phyloP scores from a whole-genome alignment of 1,140 invertebrate genomes.

The Formica exsecta region DNA sequence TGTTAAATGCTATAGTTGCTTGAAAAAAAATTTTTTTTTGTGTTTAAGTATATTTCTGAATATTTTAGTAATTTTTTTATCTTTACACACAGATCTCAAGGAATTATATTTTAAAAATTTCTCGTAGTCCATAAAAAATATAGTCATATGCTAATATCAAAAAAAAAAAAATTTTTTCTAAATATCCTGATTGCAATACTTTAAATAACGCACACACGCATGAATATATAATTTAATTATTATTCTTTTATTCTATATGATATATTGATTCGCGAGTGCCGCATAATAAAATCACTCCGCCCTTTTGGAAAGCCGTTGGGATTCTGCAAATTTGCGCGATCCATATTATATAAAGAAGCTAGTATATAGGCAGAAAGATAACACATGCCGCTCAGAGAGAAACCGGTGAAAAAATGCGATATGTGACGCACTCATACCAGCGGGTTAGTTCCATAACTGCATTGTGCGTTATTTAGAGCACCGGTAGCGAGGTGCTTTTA shows the following conservation, averaged over 20 bases:
- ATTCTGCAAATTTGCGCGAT: slow-evolving; percentile 20
- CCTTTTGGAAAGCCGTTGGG: background rate
- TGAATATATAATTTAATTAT: background rate
- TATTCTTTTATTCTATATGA: background rate
- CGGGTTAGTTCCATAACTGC: slow-evolving; percentile 74
- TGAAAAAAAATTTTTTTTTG: background rate
- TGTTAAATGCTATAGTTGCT: background rate
- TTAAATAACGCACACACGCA: background rate
- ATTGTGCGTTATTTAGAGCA: slow-evolving; percentile 76
- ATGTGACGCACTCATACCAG: slow-evolving; percentile 52
- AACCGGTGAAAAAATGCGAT: slow-evolving; percentile 57
- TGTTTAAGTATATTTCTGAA: background rate
- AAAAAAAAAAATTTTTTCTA: background rate
- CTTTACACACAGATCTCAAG: background rate
- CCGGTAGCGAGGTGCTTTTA: slow-evolving; percentile 75
- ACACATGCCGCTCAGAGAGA: slow-evolving; percentile 31
- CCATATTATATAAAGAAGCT: slow-evolving; percentile 8
- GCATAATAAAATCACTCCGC: background rate
- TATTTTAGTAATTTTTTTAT: background rate
- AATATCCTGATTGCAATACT: background rate
- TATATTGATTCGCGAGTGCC: background rate
- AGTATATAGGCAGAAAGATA: slow-evolving; percentile 36
- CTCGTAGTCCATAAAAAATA: background rate
- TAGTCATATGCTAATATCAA: background rate
- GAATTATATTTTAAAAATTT: background rate